Evolutionary conservation across 1,140 invertebrate genomes (phyloP).

Genomic region (Anastrepha obliqua): DNA sequence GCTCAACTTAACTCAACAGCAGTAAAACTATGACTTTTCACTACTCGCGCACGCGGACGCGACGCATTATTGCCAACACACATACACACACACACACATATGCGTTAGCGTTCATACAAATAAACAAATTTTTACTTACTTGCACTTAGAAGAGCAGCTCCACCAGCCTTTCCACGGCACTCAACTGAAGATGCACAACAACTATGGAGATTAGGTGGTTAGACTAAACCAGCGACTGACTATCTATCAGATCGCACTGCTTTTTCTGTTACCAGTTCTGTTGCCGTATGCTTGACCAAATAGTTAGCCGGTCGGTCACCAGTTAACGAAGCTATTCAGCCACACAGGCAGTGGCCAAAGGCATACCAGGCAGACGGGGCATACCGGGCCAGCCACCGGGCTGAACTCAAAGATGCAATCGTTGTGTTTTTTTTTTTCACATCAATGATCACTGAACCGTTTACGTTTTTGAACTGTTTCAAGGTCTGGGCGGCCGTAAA

Average conservation of each 20-base stretch:
- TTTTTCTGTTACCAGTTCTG: background rate
- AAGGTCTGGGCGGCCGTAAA: constrained; percentile 65
- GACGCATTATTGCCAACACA: constrained; percentile 4
- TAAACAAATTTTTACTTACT: background rate
- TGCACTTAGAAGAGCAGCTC: background rate
- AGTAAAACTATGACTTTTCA: background rate
- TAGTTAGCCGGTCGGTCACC: constrained; percentile 63
- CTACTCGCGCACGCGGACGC: background rate
- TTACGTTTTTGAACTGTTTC: constrained; percentile 74
- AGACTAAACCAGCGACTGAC: background rate
- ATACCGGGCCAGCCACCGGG: background rate
- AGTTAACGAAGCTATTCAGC: constrained; percentile 14
- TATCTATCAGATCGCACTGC: background rate
- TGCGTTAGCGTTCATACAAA: background rate
- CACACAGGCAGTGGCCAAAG: background rate
- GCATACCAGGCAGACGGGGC: background rate
- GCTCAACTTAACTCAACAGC: background rate
- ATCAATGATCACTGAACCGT: constrained; percentile 74
- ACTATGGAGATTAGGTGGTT: constrained; percentile 24
- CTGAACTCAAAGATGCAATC: constrained; percentile 50
- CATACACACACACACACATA: background rate
- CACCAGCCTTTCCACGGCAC: background rate
- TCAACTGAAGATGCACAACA: background rate
- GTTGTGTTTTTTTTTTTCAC: background rate
- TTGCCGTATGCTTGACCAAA: constrained; percentile 50